These are phyloP conservation scores for Zootoca vivipara DNA, from an alignment of 2,113 vertebrate genomes.

Conservation along the genomic window DNA sequence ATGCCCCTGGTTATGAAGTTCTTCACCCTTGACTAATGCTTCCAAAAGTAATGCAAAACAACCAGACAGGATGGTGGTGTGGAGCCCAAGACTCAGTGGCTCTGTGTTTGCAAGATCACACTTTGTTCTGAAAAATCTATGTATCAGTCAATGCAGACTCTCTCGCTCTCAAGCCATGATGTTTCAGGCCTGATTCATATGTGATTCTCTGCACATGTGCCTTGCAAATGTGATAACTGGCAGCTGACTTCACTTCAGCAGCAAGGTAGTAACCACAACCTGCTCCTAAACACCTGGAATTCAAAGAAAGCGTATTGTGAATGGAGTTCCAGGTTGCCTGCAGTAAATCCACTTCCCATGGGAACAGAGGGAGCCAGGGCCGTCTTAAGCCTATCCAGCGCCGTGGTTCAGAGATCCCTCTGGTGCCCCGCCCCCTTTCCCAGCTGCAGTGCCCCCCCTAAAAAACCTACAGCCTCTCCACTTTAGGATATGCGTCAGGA, in stretches of 20 bases:
- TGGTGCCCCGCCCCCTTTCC: no score
- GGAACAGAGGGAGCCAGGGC: no score
- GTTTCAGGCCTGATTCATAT: no score
- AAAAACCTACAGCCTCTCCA: no score
- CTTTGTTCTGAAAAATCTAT: neutral
- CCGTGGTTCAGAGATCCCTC: no score
- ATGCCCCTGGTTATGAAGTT: no score
- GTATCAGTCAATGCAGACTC: neutral
- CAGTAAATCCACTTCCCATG: neutral
- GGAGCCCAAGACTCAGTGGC: neutral
- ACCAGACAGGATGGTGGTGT: no score
- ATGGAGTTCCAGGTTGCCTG: neutral
- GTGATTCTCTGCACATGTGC: no score
- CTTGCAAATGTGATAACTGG: neutral
- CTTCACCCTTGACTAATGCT: no score
- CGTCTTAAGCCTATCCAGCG: no score
- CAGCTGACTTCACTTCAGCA: neutral
- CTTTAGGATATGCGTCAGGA: no score
- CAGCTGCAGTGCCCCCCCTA: no score
- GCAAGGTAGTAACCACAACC: neutral
- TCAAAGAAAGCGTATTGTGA: neutral
- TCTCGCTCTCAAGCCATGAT: neutral
- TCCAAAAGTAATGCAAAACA: neutral
- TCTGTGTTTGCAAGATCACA: neutral
- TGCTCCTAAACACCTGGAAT: neutral